A percentile compares a stretch with the other conserved stretches of the same genome.
phyloP scores from a whole-genome alignment of 2,888 invertebrate species.

The Coelogynopora nodosa region DNA sequence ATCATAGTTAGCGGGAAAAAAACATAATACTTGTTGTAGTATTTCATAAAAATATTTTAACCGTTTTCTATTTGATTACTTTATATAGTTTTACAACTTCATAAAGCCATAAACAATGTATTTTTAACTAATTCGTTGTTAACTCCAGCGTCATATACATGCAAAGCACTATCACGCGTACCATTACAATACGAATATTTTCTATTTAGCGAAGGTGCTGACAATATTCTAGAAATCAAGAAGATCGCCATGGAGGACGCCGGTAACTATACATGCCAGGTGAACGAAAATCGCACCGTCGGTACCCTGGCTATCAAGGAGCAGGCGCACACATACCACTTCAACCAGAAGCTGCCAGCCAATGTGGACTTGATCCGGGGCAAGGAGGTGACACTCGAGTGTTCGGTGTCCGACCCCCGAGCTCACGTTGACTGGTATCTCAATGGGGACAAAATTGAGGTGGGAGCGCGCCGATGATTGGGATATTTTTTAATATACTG shows the following conservation, averaged over 20 bases:
- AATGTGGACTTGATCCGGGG: conserved; percentile 81
- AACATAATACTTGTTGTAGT: too few relatives aligned
- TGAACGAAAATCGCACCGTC: conserved; percentile 79
- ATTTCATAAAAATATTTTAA: too few relatives aligned
- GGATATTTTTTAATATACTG: too few relatives aligned
- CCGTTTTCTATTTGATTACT: too few relatives aligned
- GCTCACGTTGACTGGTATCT: conserved; percentile 85
- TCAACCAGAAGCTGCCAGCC: conserved; percentile 83
- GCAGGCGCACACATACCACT: conserved; percentile 87
- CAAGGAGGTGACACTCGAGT: conserved; percentile 85
- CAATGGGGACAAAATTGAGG: conserved; percentile 80
- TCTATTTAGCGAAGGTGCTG: conserved; percentile 80
- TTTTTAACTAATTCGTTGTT: not conserved
- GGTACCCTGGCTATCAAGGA: conserved; percentile 92
- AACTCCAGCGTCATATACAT: too few relatives aligned
- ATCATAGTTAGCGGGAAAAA: too few relatives aligned
- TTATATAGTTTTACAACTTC: too few relatives aligned
- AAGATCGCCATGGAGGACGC: conserved; percentile 91
- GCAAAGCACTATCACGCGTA: too few relatives aligned
- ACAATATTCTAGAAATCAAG: conserved; percentile 81
- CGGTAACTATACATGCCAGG: conserved; percentile 91
- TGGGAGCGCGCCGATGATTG: conserved; percentile 64
- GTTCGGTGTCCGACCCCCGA: conserved; percentile 84
- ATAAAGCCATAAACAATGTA: not conserved
- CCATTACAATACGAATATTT: too few relatives aligned